These are phyloP conservation scores for Lysandra bellargus DNA, from an alignment of 2,888 invertebrate genomes.

Conservation along the genomic window DNA sequence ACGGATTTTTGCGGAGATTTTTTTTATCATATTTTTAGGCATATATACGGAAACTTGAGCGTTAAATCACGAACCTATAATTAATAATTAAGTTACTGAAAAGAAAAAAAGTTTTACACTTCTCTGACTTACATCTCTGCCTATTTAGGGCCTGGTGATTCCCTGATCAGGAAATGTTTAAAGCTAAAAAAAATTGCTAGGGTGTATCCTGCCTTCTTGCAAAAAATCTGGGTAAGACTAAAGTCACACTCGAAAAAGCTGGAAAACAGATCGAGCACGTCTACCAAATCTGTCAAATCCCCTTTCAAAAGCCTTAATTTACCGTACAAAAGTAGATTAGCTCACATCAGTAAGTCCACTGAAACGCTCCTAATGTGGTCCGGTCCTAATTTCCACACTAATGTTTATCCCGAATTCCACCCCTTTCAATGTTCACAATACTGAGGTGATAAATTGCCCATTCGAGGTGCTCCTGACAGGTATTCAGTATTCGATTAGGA, in stretches of 20 bases:
- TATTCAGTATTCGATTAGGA: conserved; percentile 34
- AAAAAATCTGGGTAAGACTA: not conserved
- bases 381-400: conserved; percentile 34
- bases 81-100: not conserved
- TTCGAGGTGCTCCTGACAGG: conserved; percentile 33
- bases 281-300: not conserved
- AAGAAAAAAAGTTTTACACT: not conserved
- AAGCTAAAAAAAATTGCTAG: no score
- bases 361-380: conserved; percentile 28
- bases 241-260: not conserved
- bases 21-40: not conserved
- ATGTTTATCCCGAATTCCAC: conserved; percentile 33
- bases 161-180: no score
- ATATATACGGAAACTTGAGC: not conserved
- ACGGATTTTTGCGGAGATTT: not conserved
- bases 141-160: not conserved
- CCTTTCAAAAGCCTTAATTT: conserved; percentile 22
- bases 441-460: conserved; percentile 32
- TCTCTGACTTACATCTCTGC: not conserved
- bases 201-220: no score
- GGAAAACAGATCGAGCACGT: not conserved
- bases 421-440: conserved; percentile 35
- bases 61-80: no score
- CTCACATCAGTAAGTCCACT: conserved; percentile 27
- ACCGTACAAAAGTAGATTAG: conserved; percentile 23